Conservation (phyloP, 1,140 invertebrate genomes). For the Sminthurides bifidus region DNA sequence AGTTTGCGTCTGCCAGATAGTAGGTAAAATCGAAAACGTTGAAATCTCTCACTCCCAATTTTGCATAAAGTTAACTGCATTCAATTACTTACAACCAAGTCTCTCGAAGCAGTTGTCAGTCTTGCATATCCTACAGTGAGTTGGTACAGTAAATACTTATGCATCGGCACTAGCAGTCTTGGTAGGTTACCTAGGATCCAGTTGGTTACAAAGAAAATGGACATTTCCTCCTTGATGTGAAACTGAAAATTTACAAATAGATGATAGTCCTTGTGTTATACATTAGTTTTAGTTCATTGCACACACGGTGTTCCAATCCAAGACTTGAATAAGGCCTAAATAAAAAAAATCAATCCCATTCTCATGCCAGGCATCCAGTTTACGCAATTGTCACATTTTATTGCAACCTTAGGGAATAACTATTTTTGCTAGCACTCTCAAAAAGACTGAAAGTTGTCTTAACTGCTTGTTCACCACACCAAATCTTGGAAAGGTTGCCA, state of each 20-base stretch:
- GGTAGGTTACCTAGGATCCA: conserved; percentile 67
- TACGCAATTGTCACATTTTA: background rate
- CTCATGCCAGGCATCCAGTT: no score
- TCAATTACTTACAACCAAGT: no score
- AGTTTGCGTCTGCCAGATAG: conserved; percentile 15
- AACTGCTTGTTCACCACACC: no score
- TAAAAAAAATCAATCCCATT: no score
- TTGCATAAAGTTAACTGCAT: no score
- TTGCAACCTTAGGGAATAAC: background rate
- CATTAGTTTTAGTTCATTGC: background rate
- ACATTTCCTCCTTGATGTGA: conserved; percentile 60
- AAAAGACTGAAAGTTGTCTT: no score
- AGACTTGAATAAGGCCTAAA: no score
- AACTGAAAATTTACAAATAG: conserved; percentile 45
- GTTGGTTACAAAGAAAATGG: conserved; percentile 58
- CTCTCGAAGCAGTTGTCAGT: no score
- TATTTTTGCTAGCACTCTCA: background rate
- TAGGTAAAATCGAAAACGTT: no score
- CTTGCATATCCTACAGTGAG: conserved; percentile 56
- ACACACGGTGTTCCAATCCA: no score
- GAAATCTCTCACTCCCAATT: no score
- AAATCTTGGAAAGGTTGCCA: no score
- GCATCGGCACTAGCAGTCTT: conserved; percentile 58
- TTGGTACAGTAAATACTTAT: conserved; percentile 62
- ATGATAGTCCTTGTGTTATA: background rate